phyloP scores from a whole-genome alignment of 2,797 vertebrate species.

The Sebastes nivosus region DNA sequence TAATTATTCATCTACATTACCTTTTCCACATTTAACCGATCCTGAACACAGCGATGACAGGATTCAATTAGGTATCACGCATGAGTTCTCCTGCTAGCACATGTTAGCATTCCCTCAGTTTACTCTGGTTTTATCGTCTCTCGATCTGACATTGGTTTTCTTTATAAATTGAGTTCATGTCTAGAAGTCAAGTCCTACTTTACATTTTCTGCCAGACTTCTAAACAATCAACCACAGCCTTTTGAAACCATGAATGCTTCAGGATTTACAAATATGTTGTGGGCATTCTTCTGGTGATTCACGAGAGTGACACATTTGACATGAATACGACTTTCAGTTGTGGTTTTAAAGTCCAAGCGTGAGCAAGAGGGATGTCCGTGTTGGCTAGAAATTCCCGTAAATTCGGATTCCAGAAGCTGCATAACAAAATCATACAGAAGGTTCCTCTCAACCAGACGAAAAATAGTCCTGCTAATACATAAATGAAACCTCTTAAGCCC shows the following conservation, averaged over 20 bases:
- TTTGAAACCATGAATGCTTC: not conserved
- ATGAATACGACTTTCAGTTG: constrained; percentile 7
- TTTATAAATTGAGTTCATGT: constrained; percentile 1
- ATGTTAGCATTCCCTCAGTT: constrained; percentile 18
- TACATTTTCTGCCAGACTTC: constrained; percentile 37
- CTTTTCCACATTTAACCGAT: constrained; percentile 5
- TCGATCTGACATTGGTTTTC: not conserved
- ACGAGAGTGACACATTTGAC: constrained; percentile 13
- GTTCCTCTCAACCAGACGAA: not conserved
- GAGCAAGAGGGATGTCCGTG: not conserved
- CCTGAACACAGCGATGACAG: not conserved
- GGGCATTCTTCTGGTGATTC: constrained; percentile 2
- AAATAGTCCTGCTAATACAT: not conserved
- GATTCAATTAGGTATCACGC: not conserved
- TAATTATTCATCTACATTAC: not conserved
- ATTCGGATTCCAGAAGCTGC: not conserved
- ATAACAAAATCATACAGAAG: not conserved
- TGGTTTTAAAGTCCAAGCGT: not conserved
- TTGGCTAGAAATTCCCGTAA: not conserved
- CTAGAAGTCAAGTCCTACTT: constrained; percentile 15
- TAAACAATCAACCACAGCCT: constrained; percentile 32
- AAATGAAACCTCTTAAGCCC: constrained; percentile 26
- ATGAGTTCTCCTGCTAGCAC: not conserved
- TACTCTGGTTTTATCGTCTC: not conserved
- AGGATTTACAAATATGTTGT: constrained; percentile 9